Evolutionary conservation across 2,888 invertebrate species (phyloP).

Genomic region (Rotaria sp.): DNA sequence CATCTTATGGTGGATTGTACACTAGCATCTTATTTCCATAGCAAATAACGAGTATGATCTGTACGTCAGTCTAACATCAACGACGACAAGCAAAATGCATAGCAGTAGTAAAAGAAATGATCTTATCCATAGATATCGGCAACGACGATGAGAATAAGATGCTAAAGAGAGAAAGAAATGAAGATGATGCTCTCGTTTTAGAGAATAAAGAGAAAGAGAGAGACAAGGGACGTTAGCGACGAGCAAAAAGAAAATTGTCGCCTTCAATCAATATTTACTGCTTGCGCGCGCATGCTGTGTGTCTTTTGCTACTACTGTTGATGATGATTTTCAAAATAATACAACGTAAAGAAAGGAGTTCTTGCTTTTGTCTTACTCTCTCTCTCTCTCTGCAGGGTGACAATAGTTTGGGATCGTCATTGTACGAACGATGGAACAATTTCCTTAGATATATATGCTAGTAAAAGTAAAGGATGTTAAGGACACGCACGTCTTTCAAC

Average conservation of each 20-base stretch:
- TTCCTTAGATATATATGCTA: not conserved
- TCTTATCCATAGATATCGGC: not conserved
- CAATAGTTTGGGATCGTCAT: not conserved
- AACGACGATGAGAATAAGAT: not conserved
- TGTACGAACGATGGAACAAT: not conserved
- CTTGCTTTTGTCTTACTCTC: not conserved
- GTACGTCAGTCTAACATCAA: not conserved
- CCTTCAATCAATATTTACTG: slow-evolving; percentile 7
- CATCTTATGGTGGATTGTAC: not conserved
- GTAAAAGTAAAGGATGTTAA: not conserved
- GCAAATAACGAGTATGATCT: slow-evolving; percentile 5
- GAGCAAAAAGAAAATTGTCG: not conserved
- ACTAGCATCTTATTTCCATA: not conserved
- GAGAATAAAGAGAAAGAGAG: not conserved
- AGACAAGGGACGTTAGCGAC: not conserved
- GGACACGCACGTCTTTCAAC: not conserved
- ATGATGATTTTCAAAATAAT: slow-evolving; percentile 8
- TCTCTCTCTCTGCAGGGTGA: not conserved
- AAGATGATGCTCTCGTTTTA: not conserved
- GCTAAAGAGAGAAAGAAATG: not conserved
- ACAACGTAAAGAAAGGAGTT: not conserved
- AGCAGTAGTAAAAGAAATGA: not conserved
- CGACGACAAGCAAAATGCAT: not conserved
- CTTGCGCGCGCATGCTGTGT: not conserved
- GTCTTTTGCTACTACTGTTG: not conserved